phyloP scores from a whole-genome alignment of 2,888 invertebrate species.

The Drosophila meridionalis region DNA sequence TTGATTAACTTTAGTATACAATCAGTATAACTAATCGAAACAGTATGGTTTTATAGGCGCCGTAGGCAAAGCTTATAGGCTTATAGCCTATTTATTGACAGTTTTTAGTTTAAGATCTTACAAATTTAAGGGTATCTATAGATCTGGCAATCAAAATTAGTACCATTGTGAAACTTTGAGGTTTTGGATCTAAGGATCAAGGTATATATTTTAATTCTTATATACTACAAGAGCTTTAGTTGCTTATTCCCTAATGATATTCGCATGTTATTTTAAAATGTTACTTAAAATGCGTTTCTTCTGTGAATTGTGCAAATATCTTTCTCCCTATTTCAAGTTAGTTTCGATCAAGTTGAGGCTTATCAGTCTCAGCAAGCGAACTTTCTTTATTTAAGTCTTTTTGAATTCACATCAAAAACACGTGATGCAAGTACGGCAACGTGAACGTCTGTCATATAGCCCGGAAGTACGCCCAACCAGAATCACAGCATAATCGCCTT shows the following conservation, averaged over 20 bases:
- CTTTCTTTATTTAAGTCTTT: not conserved
- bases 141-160: not conserved
- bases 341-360: conserved; percentile 12
- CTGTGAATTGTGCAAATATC: conserved; percentile 9
- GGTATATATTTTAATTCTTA: no score
- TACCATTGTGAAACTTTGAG: not conserved
- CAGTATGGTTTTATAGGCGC: not conserved
- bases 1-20: conserved; percentile 3
- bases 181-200: no score
- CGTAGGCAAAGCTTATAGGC: not conserved
- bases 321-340: not conserved
- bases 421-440: conserved; percentile 39
- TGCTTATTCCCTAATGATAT: not conserved
- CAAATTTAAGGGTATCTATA: not conserved
- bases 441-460: conserved; percentile 17
- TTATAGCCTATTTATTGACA: not conserved
- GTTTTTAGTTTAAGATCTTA: not conserved
- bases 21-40: not conserved
- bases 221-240: no score
- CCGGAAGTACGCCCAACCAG: conserved; percentile 35
- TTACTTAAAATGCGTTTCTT: not conserved
- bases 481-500: conserved; percentile 26
- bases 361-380: conserved; percentile 19
- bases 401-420: conserved; percentile 9
- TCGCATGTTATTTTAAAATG: not conserved